These are phyloP conservation scores for Anguilla obscura DNA, from an alignment of 2,797 vertebrate species.

Conservation along the genomic window DNA sequence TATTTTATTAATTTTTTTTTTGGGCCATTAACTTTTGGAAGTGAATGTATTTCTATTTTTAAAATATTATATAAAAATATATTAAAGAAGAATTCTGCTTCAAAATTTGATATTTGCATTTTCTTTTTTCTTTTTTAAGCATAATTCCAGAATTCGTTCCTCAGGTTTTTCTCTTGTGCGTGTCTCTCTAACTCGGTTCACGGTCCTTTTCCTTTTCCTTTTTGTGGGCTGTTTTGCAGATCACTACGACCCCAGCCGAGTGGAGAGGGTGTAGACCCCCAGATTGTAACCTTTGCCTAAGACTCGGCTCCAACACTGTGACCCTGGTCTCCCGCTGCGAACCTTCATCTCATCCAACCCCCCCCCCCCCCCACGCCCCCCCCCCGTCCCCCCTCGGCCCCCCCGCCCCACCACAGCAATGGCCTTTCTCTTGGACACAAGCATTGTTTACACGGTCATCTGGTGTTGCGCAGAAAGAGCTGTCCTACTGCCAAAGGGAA, in stretches of 20 bases:
- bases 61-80: background rate
- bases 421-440: conserved; percentile 81
- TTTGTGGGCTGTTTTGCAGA: conserved; percentile 56
- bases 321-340: conserved; percentile 79
- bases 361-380: background rate
- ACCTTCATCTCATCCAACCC: conserved; percentile 69
- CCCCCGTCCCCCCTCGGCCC: conserved; percentile 44
- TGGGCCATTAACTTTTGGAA: background rate
- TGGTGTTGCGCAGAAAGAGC: conserved; percentile 74
- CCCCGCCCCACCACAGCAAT: conserved; percentile 73
- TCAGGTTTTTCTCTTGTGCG: background rate
- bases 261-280: conserved; percentile 79
- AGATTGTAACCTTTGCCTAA: conserved; percentile 61
- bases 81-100: background rate
- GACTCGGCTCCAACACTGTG: conserved; percentile 81
- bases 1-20: background rate
- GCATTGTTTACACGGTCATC: conserved; percentile 78
- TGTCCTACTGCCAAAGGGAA: conserved; percentile 83
- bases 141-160: too few relatives aligned
- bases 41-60: too few relatives aligned
- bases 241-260: conserved; percentile 78
- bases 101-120: background rate
- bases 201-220: conserved; percentile 22
- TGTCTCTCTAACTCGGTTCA: background rate
- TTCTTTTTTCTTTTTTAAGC: background rate